Evolutionary conservation across 2,113 vertebrate genomes (phyloP), one percentile per base, ranked within the genome.

Genomic region (Cyphomyrus discorhynchus): DNA sequence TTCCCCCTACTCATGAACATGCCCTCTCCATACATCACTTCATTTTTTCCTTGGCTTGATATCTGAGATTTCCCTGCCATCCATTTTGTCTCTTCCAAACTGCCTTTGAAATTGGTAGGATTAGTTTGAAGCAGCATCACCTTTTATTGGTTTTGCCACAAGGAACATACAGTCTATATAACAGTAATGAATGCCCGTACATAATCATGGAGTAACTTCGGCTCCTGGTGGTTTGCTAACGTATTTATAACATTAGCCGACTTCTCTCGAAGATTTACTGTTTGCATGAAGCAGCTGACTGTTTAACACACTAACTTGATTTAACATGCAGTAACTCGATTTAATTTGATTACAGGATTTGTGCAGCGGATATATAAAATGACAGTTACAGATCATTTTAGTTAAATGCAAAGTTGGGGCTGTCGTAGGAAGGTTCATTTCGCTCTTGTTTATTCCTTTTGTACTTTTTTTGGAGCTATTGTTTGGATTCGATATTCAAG

Each of bases 51-150:
- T 77, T 77, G 70, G 70, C 70, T 77, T 39, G 70, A 77, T 77
- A 42, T 87, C 42, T 56, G 19, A 88, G 21, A 85, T 90, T 74
- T 89, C 86, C 87, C 52, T 88, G 46, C 39, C 24, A 66, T 50
- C 70, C 42, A 19, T 53, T 74, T 88, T 31, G 42, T 91, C 53
- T 53, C 46, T 84, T 47, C 2, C 15, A 70, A 24, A 31, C 70
- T 31, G 70, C 35, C 8, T 70, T 11, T 46, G 45, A 66, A 70
- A 31, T 66, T 62, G 5, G 31, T 27, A 70, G n/a, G 27, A 70
- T 70, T 70, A 70, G 3, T 52, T 52, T 86, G 10, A 50, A 27
- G 10, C 10, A 35, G 84, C 46, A 27, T 8, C 13, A 50, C n/a
- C 77, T 45, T 87, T 39, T 21, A 56, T 87, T 87, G 27, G 50